Base-by-base conservation (phyloP, 2,888 invertebrate species). In the Disparrhopalites patrizii region DNA sequence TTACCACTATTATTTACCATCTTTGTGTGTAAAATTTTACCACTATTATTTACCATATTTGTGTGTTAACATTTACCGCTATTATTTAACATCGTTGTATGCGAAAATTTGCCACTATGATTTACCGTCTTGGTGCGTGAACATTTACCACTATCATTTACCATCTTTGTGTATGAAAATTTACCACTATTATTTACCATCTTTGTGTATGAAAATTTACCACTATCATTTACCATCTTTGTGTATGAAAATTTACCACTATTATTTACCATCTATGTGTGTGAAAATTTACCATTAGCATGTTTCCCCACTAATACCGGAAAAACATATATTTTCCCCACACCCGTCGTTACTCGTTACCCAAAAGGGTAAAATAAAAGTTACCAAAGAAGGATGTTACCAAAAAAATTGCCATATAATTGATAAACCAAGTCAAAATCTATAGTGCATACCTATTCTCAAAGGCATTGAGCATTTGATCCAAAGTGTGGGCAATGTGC, bases 391-490 rank as follows among this genome's bases (percentile, higher is more conserved):
- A 25, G 27, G 18, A 20, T 8, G 7, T 20, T 43, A 18, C 7
- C 5, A 36, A 8, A n/a, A 38, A 27, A 64, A 47, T 56, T 38
- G 36, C 15, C 30, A 36, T 13, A 36, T 10, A 36, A 47, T 43
- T 23, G 15, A 36, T 7, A 10, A 15, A 15, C 36, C 8, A 36
- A n/a, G n/a, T n/a, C n/a, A n/a, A n/a, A n/a, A n/a, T n/a, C n/a
- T n/a, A n/a, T n/a, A n/a, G n/a, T 8, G 5, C 82, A 76, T 81
- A 86, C 86, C 85, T 85, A 77, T 85, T 84, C 68, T 84, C 83
- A 52, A 87, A 81, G 18, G 84, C 83, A 75, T 85, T 84, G 40
- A 86, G 81, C 47, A 87, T 80, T 79, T 83, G 85, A 71, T 85
- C 85, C 60, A 87, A 78, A 10, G 47, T n/a, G 66, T 83, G 81